These are phyloP conservation scores for Ophioninae sp. DNA, from an alignment of 2,888 invertebrate genomes.

Conservation along the genomic window DNA sequence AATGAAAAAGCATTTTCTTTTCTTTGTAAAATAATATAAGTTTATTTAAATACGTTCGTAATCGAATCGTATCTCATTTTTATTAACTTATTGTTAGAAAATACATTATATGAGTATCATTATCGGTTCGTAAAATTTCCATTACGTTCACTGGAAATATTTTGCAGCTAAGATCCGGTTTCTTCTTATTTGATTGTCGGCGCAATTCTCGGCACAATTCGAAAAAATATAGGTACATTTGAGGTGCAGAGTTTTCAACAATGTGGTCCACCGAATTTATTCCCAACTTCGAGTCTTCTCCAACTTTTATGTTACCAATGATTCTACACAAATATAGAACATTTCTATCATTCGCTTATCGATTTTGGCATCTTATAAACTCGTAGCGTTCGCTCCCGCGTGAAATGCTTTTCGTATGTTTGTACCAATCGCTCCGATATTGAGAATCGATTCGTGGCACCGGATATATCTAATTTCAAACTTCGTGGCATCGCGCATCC, in stretches of 20 bases:
- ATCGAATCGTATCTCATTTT: no score
- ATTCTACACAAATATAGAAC: no score
- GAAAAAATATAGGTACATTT: background rate
- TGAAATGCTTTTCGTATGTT: background rate
- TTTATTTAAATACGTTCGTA: no score
- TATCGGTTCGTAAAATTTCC: background rate
- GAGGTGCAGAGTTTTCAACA: background rate
- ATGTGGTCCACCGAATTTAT: background rate
- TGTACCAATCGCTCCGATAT: background rate
- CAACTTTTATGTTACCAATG: no score
- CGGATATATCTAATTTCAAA: background rate
- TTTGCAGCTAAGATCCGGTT: background rate
- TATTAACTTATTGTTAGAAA: no score
- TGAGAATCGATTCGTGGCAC: background rate
- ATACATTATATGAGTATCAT: background rate
- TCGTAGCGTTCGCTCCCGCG: background rate
- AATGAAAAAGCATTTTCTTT: no score
- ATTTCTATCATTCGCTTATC: background rate
- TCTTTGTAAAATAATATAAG: no score
- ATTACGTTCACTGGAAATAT: background rate
- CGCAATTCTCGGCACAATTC: background rate
- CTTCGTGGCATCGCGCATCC: background rate
- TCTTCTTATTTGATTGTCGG: background rate
- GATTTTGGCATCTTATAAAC: background rate
- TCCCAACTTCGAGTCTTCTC: background rate